Percentiles rank a stretch among this genome's conserved stretches.
Evolutionary conservation across 2,888 invertebrate species (phyloP).

Genomic region (Thecocarcelia acutangulata): DNA sequence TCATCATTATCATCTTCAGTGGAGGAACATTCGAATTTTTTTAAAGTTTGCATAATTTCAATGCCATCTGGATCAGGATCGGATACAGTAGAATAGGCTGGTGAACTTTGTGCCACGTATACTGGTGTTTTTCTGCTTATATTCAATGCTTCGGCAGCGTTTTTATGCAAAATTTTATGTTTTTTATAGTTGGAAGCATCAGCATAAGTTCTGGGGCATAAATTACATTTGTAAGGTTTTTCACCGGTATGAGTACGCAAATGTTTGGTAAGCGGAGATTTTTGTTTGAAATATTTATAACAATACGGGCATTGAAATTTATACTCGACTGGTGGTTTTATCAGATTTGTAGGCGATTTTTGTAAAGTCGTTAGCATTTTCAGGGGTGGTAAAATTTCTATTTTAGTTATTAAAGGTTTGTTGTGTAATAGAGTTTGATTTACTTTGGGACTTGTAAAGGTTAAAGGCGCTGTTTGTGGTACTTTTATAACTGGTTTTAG

Average conservation of each 20-base stretch:
- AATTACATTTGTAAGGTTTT: constrained; percentile 87
- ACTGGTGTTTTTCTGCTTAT: constrained; percentile 6
- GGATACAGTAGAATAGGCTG: constrained; percentile 56
- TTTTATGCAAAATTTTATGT: constrained; percentile 71
- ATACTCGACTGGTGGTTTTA: constrained; percentile 26
- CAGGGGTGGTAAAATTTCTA: constrained; percentile 56
- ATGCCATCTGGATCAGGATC: constrained; percentile 72
- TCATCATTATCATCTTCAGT: constrained; percentile 28
- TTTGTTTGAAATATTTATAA: constrained; percentile 69
- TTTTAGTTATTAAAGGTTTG: constrained; percentile 43
- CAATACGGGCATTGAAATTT: constrained; percentile 67
- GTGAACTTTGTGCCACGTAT: constrained; percentile 39
- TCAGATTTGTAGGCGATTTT: neutral
- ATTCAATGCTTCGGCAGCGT: constrained; percentile 66
- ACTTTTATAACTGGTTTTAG: constrained; percentile 4
- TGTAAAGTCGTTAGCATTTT: neutral
- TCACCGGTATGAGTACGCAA: constrained; percentile 73
- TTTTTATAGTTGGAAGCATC: constrained; percentile 74
- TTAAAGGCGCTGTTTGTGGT: neutral
- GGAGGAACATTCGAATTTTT: constrained; percentile 25
- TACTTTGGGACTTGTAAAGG: neutral
- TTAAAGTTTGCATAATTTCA: constrained; percentile 63
- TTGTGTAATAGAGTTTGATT: neutral
- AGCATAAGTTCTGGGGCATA: constrained; percentile 87
- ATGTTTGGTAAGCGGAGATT: constrained; percentile 70